Evolutionary conservation across 2,113 vertebrate species (phyloP).

Genomic region (Herpetotheres cachinnans): DNA sequence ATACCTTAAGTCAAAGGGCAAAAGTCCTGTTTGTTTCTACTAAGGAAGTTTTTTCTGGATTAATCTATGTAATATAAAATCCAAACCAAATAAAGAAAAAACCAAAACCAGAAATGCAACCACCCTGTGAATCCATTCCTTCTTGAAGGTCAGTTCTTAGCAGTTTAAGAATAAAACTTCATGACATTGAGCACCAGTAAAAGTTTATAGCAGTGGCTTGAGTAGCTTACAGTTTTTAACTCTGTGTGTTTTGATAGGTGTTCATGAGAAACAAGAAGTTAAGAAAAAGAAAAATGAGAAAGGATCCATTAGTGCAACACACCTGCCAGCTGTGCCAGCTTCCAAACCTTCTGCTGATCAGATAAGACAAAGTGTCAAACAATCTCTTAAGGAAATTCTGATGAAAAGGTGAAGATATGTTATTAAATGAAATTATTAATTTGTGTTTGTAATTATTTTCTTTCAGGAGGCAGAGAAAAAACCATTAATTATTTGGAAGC

Average conservation of each 20-base stretch:
- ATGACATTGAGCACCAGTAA: not conserved
- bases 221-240: not conserved
- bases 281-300: conserved; percentile 84
- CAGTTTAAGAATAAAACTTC: not conserved
- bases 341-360: conserved; percentile 92
- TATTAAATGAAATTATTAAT: not conserved
- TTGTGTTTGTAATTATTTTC: not conserved
- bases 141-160: not conserved
- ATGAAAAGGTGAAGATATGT: conserved; percentile 83
- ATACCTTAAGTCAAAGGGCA: not conserved
- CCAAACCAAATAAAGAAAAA: not conserved
- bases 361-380: conserved; percentile 91
- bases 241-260: conserved; percentile 71
- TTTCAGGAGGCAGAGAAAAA: not conserved
- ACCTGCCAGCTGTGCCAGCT: conserved; percentile 61
- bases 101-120: not conserved
- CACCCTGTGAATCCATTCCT: not conserved
- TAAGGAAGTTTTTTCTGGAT: not conserved
- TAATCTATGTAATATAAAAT: not conserved
- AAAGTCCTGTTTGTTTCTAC: not conserved
- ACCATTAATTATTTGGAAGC: not conserved
- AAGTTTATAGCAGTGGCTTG: not conserved
- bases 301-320: conserved; percentile 13
- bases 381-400: conserved; percentile 94
- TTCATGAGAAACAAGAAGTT: conserved; percentile 79